Evolutionary conservation across 1,140 invertebrate genomes (phyloP).

Genomic region (Diabrotica undecimpunctata): DNA sequence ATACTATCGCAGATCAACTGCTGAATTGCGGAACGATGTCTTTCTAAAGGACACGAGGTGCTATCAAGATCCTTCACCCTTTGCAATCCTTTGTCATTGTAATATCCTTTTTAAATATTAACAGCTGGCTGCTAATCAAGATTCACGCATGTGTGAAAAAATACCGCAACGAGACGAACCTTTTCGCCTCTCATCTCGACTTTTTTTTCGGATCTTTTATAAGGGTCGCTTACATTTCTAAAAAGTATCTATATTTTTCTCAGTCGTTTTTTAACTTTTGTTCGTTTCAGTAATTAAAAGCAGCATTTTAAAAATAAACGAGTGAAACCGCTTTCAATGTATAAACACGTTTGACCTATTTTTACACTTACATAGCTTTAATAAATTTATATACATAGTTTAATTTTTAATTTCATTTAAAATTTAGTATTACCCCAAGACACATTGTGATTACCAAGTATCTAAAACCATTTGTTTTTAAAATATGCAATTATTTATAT

Average conservation of each 20-base stretch:
- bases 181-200: not conserved
- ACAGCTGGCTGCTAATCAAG: conserved; percentile 18
- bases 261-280: not conserved
- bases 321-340: no score
- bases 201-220: not conserved
- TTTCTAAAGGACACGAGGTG: conserved; percentile 6
- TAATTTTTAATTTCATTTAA: no score
- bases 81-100: conserved; percentile 15
- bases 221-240: not conserved
- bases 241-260: not conserved
- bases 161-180: conserved; percentile 12
- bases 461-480: no score
- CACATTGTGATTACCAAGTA: no score
- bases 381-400: no score
- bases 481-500: no score
- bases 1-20: conserved; percentile 12
- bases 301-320: no score
- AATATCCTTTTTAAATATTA: conserved; percentile 22
- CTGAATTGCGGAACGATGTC: conserved; percentile 12
- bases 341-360: no score
- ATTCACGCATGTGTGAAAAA: conserved; percentile 21
- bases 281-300: not conserved
- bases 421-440: no score
- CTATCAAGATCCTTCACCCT: conserved; percentile 19
- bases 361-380: no score